These are phyloP conservation scores for Arnoldichthys spilopterus DNA, from an alignment of 2,797 vertebrate genomes.

Conservation along the genomic window DNA sequence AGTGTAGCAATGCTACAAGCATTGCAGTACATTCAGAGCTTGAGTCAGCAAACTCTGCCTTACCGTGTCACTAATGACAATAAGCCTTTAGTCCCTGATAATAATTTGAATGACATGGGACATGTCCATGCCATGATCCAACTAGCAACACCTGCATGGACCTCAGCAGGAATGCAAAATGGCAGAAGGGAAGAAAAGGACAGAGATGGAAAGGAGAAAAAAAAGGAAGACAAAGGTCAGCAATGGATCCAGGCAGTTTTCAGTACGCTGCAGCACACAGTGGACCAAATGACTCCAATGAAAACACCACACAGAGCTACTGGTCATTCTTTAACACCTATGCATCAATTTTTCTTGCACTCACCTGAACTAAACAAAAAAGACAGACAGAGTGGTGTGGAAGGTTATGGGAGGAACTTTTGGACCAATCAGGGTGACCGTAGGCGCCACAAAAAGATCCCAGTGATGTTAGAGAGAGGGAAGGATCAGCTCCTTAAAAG, in stretches of 20 bases:
- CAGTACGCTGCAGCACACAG: conserved; percentile 85
- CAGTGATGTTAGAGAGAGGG: conserved; percentile 76
- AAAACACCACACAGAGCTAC: conserved; percentile 10
- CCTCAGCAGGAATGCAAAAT: conserved; percentile 70
- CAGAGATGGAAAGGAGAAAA: conserved; percentile 70
- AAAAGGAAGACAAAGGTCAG: conserved; percentile 81
- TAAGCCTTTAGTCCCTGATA: conserved; percentile 64
- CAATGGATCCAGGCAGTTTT: conserved; percentile 88
- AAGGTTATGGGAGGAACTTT: conserved; percentile 74
- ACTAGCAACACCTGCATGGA: conserved; percentile 58
- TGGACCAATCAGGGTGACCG: conserved; percentile 70
- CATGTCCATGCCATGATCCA: conserved; percentile 70
- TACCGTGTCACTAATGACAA: conserved; percentile 71
- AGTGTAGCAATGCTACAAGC: conserved; percentile 92
- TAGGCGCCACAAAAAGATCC: conserved; percentile 78
- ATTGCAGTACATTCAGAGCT: conserved; percentile 90
- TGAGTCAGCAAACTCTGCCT: conserved; percentile 79
- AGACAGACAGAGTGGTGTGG: background rate
- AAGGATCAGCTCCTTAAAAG: conserved; percentile 83
- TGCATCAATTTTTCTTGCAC: background rate
- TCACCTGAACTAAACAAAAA: conserved; percentile 39
- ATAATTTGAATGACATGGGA: conserved; percentile 62
- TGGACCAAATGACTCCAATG: conserved; percentile 48
- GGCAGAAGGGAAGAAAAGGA: conserved; percentile 68
- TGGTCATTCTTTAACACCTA: background rate